These are phyloP conservation scores for Zonitis immaculata DNA, from an alignment of 2,888 invertebrate genomes.

Conservation along the genomic window DNA sequence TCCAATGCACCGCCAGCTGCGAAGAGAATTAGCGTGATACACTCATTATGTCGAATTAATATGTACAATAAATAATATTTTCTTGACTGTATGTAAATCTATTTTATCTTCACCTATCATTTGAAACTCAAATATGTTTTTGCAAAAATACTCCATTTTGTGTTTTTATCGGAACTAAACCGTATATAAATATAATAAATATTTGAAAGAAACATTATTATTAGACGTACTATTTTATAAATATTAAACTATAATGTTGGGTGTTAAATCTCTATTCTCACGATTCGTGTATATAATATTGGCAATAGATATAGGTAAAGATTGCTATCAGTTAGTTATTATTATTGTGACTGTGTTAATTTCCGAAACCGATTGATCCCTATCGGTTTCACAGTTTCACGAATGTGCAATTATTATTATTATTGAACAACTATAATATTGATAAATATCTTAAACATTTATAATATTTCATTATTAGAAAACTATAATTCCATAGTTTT, in stretches of 20 bases:
- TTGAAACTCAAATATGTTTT: too few relatives aligned
- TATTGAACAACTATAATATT: neutral
- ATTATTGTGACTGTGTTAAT: conserved; percentile 9
- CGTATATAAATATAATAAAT: too few relatives aligned
- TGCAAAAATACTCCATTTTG: too few relatives aligned
- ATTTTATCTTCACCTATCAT: too few relatives aligned
- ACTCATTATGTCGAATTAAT: too few relatives aligned
- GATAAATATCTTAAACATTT: neutral
- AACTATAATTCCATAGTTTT: neutral
- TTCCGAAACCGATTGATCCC: conserved; percentile 1
- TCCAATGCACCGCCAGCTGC: too few relatives aligned
- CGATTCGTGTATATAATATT: conserved; percentile 12
- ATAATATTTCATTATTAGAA: neutral
- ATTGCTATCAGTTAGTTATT: conserved; percentile 25
- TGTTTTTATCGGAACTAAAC: too few relatives aligned
- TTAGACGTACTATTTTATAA: neutral
- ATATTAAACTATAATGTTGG: neutral
- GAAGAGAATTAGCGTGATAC: too few relatives aligned
- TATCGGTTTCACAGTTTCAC: conserved; percentile 4
- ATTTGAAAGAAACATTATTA: too few relatives aligned
- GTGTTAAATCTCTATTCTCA: conserved; percentile 12
- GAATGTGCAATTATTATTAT: conserved; percentile 1
- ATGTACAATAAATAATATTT: too few relatives aligned
- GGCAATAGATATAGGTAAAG: conserved; percentile 10
- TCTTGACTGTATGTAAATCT: too few relatives aligned